phyloP scores from a whole-genome alignment of 2,113 vertebrate species.

The Stictonetta naevosa region DNA sequence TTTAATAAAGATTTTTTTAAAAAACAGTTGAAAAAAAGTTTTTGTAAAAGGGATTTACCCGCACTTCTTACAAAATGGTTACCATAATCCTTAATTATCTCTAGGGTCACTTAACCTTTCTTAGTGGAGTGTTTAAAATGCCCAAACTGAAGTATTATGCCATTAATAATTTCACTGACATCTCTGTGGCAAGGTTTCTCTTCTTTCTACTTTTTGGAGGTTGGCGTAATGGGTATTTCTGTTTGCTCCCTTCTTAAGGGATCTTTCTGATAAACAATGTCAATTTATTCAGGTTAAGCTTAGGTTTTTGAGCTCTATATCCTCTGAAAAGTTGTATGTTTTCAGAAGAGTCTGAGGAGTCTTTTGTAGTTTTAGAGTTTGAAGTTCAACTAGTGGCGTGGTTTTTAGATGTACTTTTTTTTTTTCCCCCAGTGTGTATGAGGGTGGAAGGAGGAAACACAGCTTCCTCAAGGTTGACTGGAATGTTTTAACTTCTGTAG shows the following conservation, averaged over 20 bases:
- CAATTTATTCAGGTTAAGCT: background rate
- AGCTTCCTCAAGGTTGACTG: conserved; percentile 64
- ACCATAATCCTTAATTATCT: background rate
- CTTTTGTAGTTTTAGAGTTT: background rate
- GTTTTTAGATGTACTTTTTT: background rate
- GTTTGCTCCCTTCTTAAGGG: background rate
- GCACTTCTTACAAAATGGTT: accelerated
- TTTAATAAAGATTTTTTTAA: background rate
- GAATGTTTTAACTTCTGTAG: conserved; percentile 73
- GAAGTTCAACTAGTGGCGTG: conserved; percentile 29
- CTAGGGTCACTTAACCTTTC: background rate
- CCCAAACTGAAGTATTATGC: background rate
- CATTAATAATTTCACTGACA: background rate
- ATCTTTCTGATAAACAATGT: background rate
- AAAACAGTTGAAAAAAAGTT: background rate
- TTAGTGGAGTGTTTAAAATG: background rate
- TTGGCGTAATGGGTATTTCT: background rate
- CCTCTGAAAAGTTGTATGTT: background rate
- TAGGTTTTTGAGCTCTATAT: background rate
- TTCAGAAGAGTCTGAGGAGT: background rate
- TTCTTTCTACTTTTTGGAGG: background rate
- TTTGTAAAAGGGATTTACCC: background rate
- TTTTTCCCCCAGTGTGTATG: accelerated
- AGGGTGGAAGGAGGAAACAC: conserved; percentile 13
- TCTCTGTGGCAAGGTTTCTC: background rate